Evolutionary conservation across 92 coral and sea anemone genomes (phyloP), one percentile per base, ranked within the genome.

Genomic region (Bergia puertoricense): DNA sequence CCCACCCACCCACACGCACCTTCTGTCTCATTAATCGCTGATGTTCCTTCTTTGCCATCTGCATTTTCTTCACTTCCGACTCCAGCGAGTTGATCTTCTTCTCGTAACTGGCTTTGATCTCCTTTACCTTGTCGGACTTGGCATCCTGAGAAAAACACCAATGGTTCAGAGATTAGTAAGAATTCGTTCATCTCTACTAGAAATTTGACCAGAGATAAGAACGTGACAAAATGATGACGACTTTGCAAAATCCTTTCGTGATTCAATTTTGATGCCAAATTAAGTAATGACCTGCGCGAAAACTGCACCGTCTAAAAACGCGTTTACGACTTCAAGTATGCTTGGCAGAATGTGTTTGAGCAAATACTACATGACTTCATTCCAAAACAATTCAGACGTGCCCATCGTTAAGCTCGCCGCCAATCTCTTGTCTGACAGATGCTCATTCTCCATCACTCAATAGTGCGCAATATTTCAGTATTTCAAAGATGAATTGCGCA

Each of bases 21-120:
- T 16, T 45, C 50, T 2, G 7, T 45, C 99, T 90, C 57, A 95
- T 40, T 8, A 97, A 89, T 85, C 93, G 88, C 23, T 95, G 95
- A 85, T 97, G 99, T 74, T 97, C 96, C 81, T 94, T 97, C 90
- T 97, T 95, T 10, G 98, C 98, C 22, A 92, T 91, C 79, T 97
- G 98, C 90, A 97, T 88, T 82, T 94, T 94, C 88, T 97, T 97
- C 67, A 97, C 93, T 80, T 97, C 99, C 3, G 96, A 91, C 75
- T 94, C 93, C 85, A 97, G 86, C 0, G 91, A 90, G 84, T 80
- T 86, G 41, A 97, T 90, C 90, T 97, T 97, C 88, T 95, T 97
- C 94, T 97, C 98, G 82, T 94, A 97, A 22, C 96, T 92, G 10
- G 85, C 86, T 59, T 94, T 94, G 65, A 97, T 81, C 48, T 97